phyloP scores from a whole-genome alignment of 1,140 invertebrate species.

The Apocrypta bakeri region DNA sequence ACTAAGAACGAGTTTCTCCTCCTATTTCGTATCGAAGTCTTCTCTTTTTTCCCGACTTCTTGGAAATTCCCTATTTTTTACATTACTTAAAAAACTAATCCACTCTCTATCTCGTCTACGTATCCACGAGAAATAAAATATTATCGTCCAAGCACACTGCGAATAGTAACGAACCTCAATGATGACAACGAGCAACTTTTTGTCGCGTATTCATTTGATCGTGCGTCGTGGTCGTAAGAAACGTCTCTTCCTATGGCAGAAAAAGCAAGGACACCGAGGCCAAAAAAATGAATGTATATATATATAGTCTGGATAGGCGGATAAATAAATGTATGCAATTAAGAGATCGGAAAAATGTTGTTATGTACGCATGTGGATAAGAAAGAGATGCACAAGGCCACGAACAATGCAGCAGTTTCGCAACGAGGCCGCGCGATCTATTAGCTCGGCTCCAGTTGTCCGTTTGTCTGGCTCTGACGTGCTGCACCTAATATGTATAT shows the following conservation, averaged over 20 bases:
- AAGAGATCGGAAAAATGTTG: background rate
- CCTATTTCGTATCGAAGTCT: background rate
- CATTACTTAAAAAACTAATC: background rate
- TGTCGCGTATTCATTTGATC: background rate
- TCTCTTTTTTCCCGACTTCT: background rate
- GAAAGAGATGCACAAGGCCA: background rate
- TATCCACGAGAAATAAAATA: background rate
- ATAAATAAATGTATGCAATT: slow-evolving; percentile 52
- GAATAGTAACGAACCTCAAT: background rate
- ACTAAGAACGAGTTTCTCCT: background rate
- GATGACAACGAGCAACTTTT: background rate
- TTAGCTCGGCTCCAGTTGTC: background rate
- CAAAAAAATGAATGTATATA: background rate
- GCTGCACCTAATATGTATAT: background rate
- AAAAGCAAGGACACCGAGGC: background rate
- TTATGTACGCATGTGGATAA: background rate
- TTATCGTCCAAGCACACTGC: background rate
- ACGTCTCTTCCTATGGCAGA: background rate
- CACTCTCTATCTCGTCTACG: too few relatives aligned
- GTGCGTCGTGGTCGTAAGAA: background rate
- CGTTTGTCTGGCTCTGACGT: background rate
- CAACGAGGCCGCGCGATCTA: slow-evolving; percentile 9
- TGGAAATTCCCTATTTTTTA: background rate
- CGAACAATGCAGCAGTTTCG: slow-evolving; percentile 12
- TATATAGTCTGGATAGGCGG: slow-evolving; percentile 1